A percentile compares a stretch with the other conserved stretches of the same genome.
These are phyloP conservation scores for Notodonta ziczac DNA, from an alignment of 2,888 invertebrate genomes.

Conservation along the genomic window DNA sequence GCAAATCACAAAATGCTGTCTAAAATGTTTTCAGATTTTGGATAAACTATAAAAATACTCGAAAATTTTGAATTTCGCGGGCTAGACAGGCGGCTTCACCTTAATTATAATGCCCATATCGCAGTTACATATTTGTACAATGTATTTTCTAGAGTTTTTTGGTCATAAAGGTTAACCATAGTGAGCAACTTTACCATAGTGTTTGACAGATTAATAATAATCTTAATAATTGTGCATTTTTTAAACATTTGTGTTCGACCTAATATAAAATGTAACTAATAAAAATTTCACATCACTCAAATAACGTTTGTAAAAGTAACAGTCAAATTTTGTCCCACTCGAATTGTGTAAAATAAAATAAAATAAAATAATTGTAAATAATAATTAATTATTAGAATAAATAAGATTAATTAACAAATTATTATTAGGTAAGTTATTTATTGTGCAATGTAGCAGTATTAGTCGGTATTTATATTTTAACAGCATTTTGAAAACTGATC, in stretches of 20 bases:
- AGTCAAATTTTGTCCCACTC: constrained; percentile 61
- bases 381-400: constrained; percentile 53
- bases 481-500: constrained; percentile 48
- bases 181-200: constrained; percentile 23
- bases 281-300: constrained; percentile 10
- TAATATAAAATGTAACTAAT: constrained; percentile 5
- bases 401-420: constrained; percentile 51
- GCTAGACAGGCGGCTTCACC: no score
- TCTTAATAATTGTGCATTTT: constrained; percentile 24
- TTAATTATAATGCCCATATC: no score
- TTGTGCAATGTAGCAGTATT: constrained; percentile 85
- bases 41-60: no score
- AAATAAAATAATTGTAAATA: constrained; percentile 44
- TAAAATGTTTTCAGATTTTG: no score
- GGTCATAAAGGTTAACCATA: constrained; percentile 1
- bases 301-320: constrained; percentile 30
- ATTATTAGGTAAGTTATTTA: constrained; percentile 81
- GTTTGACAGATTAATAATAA: constrained; percentile 31
- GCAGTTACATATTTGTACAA: no score
- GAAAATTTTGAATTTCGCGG: no score
- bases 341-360: constrained; percentile 60
- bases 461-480: constrained; percentile 56
- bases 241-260: constrained; percentile 15
- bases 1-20: no score
- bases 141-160: background rate